Evolutionary conservation across 2,888 invertebrate genomes (phyloP), one percentile per base, ranked within the genome.

Genomic region (Sympetrum striolatum): DNA sequence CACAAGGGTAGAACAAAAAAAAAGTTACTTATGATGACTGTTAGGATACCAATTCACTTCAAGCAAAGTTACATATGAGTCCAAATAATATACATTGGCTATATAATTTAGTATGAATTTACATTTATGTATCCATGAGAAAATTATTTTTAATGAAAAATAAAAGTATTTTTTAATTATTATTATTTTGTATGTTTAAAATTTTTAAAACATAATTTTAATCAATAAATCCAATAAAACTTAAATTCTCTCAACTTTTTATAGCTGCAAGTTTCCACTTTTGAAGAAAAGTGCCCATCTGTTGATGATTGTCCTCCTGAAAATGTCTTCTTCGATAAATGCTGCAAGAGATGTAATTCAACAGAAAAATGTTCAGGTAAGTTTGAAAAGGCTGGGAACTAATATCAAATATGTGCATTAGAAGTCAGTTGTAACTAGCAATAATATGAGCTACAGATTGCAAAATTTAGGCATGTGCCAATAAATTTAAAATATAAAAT

Each of bases 341-440:
- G 97, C 93, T 97, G 97, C 92, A 94, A 95, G 53, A 93, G 94
- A 82, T 97, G 97, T 93, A 95, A 95, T 91, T 92, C 94, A 39
- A 95, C 95, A 2, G 93, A 86, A 8, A 31, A 31, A 18, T 86
- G 86, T 35, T 64, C 37, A 10, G 64, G 86, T 86, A 86, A 86
- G 86, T 82, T 22, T 48, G 14, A 25, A 73, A 12, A 25, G 5
- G 12, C 73, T 31, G 14, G 10, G 14, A 73, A 14, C 31, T 73
- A 0, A 12, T 31, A 10, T 73, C 12, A 22, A 12, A 10, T n/a
- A n/a, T n/a, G n/a, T 73, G 73, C 31, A 10, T 31, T 10, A 31
- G 31, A 31, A 31, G 31, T 31, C 3, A 31, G 2, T n/a, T 25
- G 31, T 73, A 31, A 25, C 12, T 6, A n/a, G 12, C 2, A n/a